A percentile compares a stretch with the other conserved stretches of the same genome.
phyloP scores from a whole-genome alignment of 2,797 vertebrate genomes.

The Galaxias olidus region DNA sequence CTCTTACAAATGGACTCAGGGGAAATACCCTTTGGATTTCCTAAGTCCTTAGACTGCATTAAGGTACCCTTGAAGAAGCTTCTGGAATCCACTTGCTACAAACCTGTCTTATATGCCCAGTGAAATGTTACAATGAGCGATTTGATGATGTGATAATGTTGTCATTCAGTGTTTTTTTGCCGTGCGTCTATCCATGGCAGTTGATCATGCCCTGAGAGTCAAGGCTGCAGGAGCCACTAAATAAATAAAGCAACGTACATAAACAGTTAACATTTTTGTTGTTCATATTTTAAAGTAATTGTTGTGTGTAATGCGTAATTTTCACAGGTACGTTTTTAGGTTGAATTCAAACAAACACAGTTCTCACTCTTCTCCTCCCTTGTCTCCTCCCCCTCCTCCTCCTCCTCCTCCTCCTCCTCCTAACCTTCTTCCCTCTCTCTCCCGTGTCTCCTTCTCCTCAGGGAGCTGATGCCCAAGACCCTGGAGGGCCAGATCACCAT shows the following conservation, averaged over 20 bases:
- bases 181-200: too few relatives aligned
- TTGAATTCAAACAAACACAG: too few relatives aligned
- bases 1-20: constrained; percentile 49
- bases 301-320: too few relatives aligned
- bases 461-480: constrained; percentile 68
- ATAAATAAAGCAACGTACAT: too few relatives aligned
- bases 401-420: constrained; percentile 5
- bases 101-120: constrained; percentile 22
- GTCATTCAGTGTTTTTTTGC: too few relatives aligned
- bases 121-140: too few relatives aligned
- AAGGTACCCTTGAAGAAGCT: constrained; percentile 26
- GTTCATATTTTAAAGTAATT: too few relatives aligned
- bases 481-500: constrained; percentile 73
- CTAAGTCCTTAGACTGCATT: constrained; percentile 35
- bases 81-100: constrained; percentile 24
- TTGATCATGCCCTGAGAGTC: too few relatives aligned
- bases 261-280: too few relatives aligned
- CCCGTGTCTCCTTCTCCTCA: constrained; percentile 18
- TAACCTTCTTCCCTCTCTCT: background rate
- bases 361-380: background rate
- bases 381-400: background rate
- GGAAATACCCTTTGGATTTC: constrained; percentile 41
- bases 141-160: background rate
- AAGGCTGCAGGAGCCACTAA: too few relatives aligned
- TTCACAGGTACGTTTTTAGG: too few relatives aligned